Evolutionary conservation across 2,797 vertebrate genomes (phyloP).

Genomic region (Scomberomorus guttatus): DNA sequence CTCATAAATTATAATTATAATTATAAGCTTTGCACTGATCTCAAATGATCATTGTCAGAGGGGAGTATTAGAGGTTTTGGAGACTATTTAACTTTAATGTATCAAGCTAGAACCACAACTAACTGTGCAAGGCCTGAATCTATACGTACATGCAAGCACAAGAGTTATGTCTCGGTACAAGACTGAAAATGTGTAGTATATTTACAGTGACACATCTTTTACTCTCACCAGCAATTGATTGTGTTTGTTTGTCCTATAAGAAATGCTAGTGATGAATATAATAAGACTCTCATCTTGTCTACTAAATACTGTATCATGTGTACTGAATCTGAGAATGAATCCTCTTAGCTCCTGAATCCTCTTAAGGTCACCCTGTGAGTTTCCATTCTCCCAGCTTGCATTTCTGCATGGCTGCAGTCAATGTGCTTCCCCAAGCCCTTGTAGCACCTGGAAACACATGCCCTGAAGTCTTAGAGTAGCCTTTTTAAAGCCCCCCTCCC

Average conservation of each 20-base stretch:
- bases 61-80: neutral
- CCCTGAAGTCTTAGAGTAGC: too few relatives aligned
- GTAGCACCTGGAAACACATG: neutral
- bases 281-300: neutral
- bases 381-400: constrained; percentile 52
- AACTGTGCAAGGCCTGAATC: neutral
- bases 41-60: neutral
- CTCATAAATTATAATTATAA: too few relatives aligned
- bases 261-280: neutral
- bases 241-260: neutral
- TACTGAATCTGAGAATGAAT: constrained; percentile 52
- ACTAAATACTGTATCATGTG: constrained; percentile 39
- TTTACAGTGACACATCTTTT: neutral
- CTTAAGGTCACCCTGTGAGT: constrained; percentile 65
- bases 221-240: neutral
- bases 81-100: neutral
- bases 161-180: neutral
- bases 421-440: neutral
- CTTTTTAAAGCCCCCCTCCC: too few relatives aligned
- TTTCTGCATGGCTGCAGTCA: constrained; percentile 37
- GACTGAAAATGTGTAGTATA: neutral
- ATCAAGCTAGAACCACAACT: neutral
- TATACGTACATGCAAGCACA: neutral
- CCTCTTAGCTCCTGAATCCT: constrained; percentile 70
- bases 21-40: neutral